Conservation (phyloP, 2,888 invertebrate genomes). For the Azorinus chamasolen region DNA sequence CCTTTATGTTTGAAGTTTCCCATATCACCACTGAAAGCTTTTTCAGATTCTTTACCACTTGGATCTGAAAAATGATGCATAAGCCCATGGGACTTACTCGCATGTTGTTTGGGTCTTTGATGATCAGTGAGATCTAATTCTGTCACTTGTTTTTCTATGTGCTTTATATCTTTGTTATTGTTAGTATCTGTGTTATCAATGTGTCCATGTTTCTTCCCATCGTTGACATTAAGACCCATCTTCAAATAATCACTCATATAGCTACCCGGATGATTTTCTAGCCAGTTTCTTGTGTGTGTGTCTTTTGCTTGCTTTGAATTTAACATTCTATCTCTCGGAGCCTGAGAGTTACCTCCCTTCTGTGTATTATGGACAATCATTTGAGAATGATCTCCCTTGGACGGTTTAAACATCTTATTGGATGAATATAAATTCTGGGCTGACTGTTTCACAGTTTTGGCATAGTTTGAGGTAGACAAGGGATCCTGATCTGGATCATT, state of each 20-base stretch:
- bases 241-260: constrained; percentile 33
- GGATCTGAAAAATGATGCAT: too few relatives aligned
- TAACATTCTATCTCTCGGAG: too few relatives aligned
- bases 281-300: constrained; percentile 53
- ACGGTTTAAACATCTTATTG: constrained; percentile 56
- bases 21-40: too few relatives aligned
- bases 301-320: constrained; percentile 45
- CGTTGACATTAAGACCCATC: background rate
- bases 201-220: background rate
- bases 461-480: constrained; percentile 67
- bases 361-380: background rate
- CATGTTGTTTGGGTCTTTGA: too few relatives aligned
- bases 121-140: too few relatives aligned
- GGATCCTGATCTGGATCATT: constrained; percentile 76
- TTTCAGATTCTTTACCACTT: too few relatives aligned
- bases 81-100: too few relatives aligned
- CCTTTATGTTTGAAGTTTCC: constrained; percentile 23
- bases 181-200: too few relatives aligned
- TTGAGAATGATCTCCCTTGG: constrained; percentile 49
- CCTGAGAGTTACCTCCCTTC: constrained; percentile 29
- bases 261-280: constrained; percentile 53
- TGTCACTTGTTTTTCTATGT: too few relatives aligned
- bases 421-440: constrained; percentile 67
- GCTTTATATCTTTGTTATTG: too few relatives aligned
- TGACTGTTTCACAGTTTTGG: constrained; percentile 66